phyloP scores from a whole-genome alignment of 2,113 vertebrate genomes.

The Gracilinanus agilis region DNA sequence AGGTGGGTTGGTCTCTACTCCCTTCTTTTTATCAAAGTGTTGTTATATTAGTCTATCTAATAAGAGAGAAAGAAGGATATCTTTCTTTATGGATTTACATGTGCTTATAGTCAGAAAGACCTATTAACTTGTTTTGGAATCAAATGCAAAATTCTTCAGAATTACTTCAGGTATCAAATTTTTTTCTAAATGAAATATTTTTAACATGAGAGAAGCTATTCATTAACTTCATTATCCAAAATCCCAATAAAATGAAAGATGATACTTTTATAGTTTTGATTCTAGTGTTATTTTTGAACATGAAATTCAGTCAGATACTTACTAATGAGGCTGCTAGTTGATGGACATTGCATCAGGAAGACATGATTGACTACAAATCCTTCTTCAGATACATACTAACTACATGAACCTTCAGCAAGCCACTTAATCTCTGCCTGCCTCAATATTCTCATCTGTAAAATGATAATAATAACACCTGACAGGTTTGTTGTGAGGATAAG shows the following conservation, averaged over 20 bases:
- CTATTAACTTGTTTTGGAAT: constrained; percentile 8
- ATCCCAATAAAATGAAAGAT: neutral
- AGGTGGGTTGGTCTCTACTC: constrained; percentile 81
- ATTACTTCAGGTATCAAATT: neutral
- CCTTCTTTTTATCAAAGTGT: neutral
- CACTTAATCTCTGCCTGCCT: no score
- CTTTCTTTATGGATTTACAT: neutral
- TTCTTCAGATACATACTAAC: neutral
- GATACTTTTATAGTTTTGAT: constrained; percentile 20
- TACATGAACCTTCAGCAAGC: neutral
- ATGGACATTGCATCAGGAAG: neutral
- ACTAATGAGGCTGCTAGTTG: neutral
- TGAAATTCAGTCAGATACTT: neutral
- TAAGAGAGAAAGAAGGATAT: neutral
- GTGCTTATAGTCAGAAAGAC: neutral
- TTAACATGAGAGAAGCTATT: neutral
- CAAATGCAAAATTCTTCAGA: neutral
- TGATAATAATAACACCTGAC: neutral
- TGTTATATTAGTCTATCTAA: constrained; percentile 14
- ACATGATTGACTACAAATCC: neutral
- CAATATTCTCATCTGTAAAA: no score
- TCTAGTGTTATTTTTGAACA: neutral
- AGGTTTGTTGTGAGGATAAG: neutral
- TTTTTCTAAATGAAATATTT: neutral
- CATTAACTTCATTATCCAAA: neutral